Conservation (phyloP, 2,113 vertebrate species). For the Sinocyclocheilus rhinocerous region DNA sequence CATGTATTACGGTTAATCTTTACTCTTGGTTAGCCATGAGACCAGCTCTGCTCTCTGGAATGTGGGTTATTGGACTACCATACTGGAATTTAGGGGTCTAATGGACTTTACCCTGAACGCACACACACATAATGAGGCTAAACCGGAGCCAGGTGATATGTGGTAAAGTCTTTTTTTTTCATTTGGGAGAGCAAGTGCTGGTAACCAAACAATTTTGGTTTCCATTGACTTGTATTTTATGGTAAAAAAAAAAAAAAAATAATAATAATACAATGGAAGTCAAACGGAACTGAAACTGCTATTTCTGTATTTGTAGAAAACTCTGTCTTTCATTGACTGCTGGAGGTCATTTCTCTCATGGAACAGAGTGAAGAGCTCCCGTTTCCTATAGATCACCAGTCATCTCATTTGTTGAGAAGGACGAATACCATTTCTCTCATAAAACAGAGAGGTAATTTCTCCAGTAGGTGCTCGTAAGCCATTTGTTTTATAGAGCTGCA, state of each 20-base stretch:
- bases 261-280: not conserved
- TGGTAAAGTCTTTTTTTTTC: not conserved
- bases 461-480: too few relatives aligned
- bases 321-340: too few relatives aligned
- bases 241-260: not conserved
- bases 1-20: constrained; percentile 3
- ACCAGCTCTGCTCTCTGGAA: not conserved
- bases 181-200: constrained; percentile 27
- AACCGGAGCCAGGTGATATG: constrained; percentile 31
- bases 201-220: not conserved
- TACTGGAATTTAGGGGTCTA: constrained; percentile 7
- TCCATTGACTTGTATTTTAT: not conserved
- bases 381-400: too few relatives aligned
- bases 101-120: not conserved
- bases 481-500: too few relatives aligned
- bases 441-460: too few relatives aligned
- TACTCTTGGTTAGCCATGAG: constrained; percentile 28
- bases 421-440: too few relatives aligned
- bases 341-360: too few relatives aligned
- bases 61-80: not conserved
- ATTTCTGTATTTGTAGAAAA: too few relatives aligned
- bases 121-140: constrained; percentile 23
- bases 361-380: too few relatives aligned
- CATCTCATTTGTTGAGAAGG: too few relatives aligned
- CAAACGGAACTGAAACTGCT: too few relatives aligned